phyloP scores from a whole-genome alignment of 2,113 vertebrate species.

The Hepsetus odoe region DNA sequence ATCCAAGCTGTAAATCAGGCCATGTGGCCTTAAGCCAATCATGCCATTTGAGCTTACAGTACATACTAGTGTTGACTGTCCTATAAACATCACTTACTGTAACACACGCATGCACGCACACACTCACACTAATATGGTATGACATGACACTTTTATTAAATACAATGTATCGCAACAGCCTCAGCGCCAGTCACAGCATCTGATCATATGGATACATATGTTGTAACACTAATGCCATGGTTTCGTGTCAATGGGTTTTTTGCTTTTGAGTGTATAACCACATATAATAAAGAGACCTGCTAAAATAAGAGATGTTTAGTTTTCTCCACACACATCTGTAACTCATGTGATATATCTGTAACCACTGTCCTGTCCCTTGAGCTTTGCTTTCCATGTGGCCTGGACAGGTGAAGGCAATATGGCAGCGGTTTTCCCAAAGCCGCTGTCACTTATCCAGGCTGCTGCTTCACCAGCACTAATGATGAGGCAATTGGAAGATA shows the following conservation, averaged over 20 bases:
- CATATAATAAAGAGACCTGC: conserved; percentile 29
- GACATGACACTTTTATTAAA: conserved; percentile 94
- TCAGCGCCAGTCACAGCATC: conserved; percentile 84
- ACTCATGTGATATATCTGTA: not conserved
- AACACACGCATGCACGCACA: conserved; percentile 15
- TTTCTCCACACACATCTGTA: not conserved
- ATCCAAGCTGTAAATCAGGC: conserved; percentile 39
- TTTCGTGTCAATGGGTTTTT: conserved; percentile 74
- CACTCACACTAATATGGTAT: conserved; percentile 62
- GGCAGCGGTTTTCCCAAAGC: not conserved
- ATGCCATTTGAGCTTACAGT: conserved; percentile 27
- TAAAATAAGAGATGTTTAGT: conserved; percentile 8
- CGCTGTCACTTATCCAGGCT: not conserved
- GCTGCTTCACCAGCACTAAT: not conserved
- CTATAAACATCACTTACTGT: conserved; percentile 33
- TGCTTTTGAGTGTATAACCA: conserved; percentile 23
- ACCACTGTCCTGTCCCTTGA: not conserved
- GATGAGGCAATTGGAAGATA: not conserved
- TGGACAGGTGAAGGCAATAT: conserved; percentile 23
- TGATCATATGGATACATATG: conserved; percentile 83
- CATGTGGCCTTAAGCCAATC: conserved; percentile 27
- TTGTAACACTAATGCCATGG: conserved; percentile 80
- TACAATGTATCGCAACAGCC: conserved; percentile 93
- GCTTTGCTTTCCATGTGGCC: not conserved
- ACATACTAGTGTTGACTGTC: conserved; percentile 28